Percentiles rank a stretch among this genome's conserved stretches.
Conservation (phyloP, 1,140 invertebrate genomes). For the Anoplolepis gracilipes region DNA sequence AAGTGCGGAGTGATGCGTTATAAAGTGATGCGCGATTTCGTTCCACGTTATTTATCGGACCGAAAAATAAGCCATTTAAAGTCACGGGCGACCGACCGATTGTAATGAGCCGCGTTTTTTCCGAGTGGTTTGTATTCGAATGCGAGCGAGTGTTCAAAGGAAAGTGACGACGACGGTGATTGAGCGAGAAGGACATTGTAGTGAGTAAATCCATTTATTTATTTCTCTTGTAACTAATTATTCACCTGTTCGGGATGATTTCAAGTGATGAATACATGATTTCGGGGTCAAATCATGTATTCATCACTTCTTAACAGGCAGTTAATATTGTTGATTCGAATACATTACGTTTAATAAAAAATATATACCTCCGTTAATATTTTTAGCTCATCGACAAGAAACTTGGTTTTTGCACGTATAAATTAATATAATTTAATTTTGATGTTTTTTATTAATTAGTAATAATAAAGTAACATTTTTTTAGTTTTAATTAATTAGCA, state of each 20-base stretch:
- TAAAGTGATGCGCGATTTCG: not conserved
- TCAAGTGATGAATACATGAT: too few species aligned
- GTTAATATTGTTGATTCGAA: conserved; percentile 42
- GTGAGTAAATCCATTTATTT: conserved; percentile 35
- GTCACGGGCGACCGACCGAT: not conserved
- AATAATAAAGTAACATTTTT: too few species aligned
- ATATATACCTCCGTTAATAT: conserved; percentile 16
- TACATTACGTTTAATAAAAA: conserved; percentile 34
- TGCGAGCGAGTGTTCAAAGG: not conserved
- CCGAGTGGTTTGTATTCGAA: not conserved
- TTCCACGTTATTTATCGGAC: not conserved
- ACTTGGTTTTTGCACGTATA: not conserved
- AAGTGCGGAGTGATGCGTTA: too few species aligned
- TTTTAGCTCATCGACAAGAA: not conserved
- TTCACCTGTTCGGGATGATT: conserved; percentile 35
- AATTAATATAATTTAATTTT: conserved; percentile 28
- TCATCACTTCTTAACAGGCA: conserved; percentile 17
- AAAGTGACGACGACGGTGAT: not conserved
- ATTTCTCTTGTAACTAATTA: conserved; percentile 39
- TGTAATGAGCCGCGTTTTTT: not conserved
- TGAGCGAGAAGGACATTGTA: not conserved
- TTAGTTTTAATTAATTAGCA: too few species aligned
- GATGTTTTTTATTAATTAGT: conserved; percentile 1
- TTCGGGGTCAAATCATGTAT: conserved; percentile 17
- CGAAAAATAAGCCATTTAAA: too few species aligned